Evolutionary conservation across 1,140 invertebrate genomes (phyloP).

Genomic region (Aradophagus sp.): DNA sequence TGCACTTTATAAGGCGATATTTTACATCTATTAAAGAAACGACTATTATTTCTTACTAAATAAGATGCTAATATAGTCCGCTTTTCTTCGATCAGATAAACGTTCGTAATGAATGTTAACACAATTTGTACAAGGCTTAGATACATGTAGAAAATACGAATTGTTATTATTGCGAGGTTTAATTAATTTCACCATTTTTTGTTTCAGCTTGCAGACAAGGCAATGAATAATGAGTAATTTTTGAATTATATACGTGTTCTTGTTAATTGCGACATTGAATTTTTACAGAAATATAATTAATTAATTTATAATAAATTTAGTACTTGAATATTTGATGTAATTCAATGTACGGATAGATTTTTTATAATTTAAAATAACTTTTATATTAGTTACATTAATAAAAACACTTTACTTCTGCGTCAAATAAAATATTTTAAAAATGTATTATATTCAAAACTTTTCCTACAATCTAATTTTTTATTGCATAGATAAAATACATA

Average conservation of each 20-base stretch:
- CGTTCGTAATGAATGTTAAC: constrained; percentile 33
- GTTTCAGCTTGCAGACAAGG: background rate
- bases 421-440: too few species aligned
- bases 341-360: too few species aligned
- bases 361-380: too few species aligned
- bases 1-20: constrained; percentile 12
- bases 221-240: constrained; percentile 6
- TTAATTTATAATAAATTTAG: too few species aligned
- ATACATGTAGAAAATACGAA: constrained; percentile 24
- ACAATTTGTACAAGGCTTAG: constrained; percentile 30
- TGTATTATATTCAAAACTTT: too few species aligned
- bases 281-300: too few species aligned
- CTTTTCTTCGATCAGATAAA: constrained; percentile 28
- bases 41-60: constrained; percentile 13
- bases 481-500: too few species aligned
- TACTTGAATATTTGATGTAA: too few species aligned
- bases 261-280: too few species aligned
- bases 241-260: constrained; percentile 1
- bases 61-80: constrained; percentile 31
- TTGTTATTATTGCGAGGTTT: constrained; percentile 13
- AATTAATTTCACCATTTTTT: constrained; percentile 27
- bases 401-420: too few species aligned
- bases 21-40: constrained; percentile 3
- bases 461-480: too few species aligned
- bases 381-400: too few species aligned